Conservation (phyloP, 2,113 vertebrate species). For the Sapajus apella region DNA sequence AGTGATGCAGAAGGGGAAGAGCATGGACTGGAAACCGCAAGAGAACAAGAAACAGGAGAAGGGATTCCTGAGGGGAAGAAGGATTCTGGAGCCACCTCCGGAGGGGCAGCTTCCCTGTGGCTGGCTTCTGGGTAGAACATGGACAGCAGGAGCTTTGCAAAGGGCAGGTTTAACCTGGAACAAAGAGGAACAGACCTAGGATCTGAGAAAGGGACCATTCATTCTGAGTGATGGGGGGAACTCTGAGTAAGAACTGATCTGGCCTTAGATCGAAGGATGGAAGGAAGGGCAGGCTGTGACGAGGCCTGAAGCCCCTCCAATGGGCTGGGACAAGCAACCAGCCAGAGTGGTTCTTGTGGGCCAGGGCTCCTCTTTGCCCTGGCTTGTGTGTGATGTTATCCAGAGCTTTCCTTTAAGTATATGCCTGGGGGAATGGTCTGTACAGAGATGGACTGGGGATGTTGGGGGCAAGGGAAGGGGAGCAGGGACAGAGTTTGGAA, state of each 20-base stretch:
- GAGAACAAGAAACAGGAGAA: neutral
- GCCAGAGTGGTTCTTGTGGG: neutral
- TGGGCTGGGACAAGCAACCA: neutral
- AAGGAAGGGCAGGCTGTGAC: neutral
- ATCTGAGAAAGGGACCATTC: neutral
- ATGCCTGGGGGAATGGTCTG: neutral
- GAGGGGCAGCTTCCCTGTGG: neutral
- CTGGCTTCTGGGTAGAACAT: neutral
- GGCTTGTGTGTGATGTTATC: neutral
- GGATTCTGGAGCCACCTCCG: neutral
- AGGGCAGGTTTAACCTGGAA: neutral
- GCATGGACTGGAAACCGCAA: neutral
- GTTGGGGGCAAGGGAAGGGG: too few relatives aligned
- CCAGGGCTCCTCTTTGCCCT: neutral
- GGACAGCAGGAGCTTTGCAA: neutral
- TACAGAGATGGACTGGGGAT: neutral
- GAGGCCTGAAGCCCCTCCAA: neutral
- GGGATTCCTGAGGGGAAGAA: neutral
- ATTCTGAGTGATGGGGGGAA: neutral
- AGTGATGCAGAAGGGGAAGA: neutral
- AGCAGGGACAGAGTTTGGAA: neutral
- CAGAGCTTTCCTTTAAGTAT: neutral
- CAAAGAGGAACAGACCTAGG: neutral
- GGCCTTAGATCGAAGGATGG: neutral
- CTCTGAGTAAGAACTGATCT: neutral